Evolutionary conservation across 2,888 invertebrate species (phyloP).

Genomic region (Brenthis ino): DNA sequence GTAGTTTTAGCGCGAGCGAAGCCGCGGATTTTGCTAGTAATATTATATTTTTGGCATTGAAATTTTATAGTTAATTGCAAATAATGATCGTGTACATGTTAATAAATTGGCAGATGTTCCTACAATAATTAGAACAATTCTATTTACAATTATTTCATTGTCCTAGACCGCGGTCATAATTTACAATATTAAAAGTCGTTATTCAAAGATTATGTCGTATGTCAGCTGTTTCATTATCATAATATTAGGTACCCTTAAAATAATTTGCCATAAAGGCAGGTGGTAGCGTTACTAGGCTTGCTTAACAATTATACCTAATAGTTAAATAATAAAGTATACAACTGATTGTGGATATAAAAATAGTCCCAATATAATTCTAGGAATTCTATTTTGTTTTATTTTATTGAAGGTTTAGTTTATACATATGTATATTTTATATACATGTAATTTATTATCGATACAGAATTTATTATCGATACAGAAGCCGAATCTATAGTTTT

Average conservation of each 20-base stretch:
- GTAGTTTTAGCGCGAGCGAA: too few relatives aligned
- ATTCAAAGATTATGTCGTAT: slow-evolving; percentile 10
- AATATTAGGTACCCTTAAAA: slow-evolving; percentile 30
- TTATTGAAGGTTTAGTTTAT: slow-evolving; percentile 10
- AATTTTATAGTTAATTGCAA: slow-evolving; percentile 18
- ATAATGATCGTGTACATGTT: slow-evolving; percentile 16
- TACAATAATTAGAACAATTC: slow-evolving; percentile 13
- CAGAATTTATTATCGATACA: too few relatives aligned
- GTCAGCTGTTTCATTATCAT: slow-evolving; percentile 36
- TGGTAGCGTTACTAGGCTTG: slow-evolving; percentile 7
- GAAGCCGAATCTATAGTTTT: too few relatives aligned
- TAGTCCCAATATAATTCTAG: neutral
- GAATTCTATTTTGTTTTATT: neutral
- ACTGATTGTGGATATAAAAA: slow-evolving; percentile 1
- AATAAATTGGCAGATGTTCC: slow-evolving; percentile 20
- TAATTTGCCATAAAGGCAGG: slow-evolving; percentile 27
- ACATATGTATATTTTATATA: too few relatives aligned
- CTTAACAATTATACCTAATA: slow-evolving; percentile 16
- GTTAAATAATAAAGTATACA: slow-evolving; percentile 19
- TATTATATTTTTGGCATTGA: neutral
- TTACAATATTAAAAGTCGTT: slow-evolving; percentile 14
- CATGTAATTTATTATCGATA: too few relatives aligned
- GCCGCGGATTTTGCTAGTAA: too few relatives aligned
- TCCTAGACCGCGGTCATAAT: neutral
- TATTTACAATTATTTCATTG: slow-evolving; percentile 4